Evolutionary conservation across 2,797 vertebrate genomes (phyloP), one percentile per base, ranked within the genome.

Genomic region (Molossus molossus): DNA sequence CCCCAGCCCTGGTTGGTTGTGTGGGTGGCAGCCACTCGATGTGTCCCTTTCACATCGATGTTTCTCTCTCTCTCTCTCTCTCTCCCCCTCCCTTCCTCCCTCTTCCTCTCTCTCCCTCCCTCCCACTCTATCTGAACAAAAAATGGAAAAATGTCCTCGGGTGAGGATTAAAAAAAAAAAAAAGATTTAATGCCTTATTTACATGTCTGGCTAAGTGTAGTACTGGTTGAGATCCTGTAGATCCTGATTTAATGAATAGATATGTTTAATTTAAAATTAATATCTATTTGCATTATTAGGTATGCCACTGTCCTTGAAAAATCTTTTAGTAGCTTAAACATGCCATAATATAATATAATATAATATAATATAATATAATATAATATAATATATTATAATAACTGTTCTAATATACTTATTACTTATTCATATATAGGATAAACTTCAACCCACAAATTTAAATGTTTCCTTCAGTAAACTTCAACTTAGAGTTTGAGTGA

Each of bases 111-210:
- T 33, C 33, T 33, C 33, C 33, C 33, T 33, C 33, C 33, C 33
- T 33, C 33, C 33, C 33, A 33, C 33, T 33, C 33, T 33, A 33
- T 33, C 33, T 33, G 33, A 33, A 33, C 33, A 33, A 33, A 33
- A 33, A 33, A 33, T 33, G 33, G 33, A 33, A 33, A 33, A 33
- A 33, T 33, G 33, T 33, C 33, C 33, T 33, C 33, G 33, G 33
- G 33, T 33, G 33, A 33, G 33, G 33, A 33, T 33, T 33, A 33
- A 33, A 33, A 33, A 33, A 33, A 33, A 33, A 33, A 33, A 33
- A 33, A 90, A 85, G 83, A 83, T 70, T 80, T 86, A 93, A 72
- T 91, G 58, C 87, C 80, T 85, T 83, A 69, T 80, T 94, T 84
- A 50, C 92, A 80, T 3, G 29, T 53, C 33, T 67, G 18, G 40